Conservation (phyloP, 2,113 vertebrate species). For the Sapayoa aenigma region DNA sequence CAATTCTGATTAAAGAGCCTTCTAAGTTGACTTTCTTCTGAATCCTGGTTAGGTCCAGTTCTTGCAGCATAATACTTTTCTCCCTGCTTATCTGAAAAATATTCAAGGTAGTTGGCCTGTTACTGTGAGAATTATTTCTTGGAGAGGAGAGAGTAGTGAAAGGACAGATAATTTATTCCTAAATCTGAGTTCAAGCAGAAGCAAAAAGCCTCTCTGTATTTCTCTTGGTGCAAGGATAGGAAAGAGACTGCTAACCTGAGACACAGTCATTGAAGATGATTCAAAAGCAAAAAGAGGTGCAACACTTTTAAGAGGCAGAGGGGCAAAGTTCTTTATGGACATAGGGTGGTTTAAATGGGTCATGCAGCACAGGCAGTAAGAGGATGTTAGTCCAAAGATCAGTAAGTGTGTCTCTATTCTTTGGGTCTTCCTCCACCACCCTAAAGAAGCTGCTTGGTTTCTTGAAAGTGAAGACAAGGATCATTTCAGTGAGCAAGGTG, state of each 20-base stretch:
- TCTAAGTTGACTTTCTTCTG: neutral
- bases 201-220: neutral
- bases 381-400: neutral
- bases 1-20: slow-evolving; percentile 2
- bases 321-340: neutral
- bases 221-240: neutral
- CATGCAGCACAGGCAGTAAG: neutral
- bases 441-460: neutral
- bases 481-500: rapidly evolving
- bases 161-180: neutral
- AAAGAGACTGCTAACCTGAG: neutral
- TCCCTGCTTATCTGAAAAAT: neutral
- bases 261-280: neutral
- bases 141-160: neutral
- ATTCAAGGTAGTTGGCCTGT: neutral
- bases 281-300: neutral
- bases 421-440: neutral
- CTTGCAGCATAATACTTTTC: neutral
- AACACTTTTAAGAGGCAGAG: neutral
- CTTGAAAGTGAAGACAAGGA: neutral
- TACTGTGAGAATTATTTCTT: neutral
- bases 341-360: neutral
- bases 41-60: neutral
- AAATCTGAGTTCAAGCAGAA: neutral
- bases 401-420: rapidly evolving